phyloP scores from a whole-genome alignment of 2,888 invertebrate genomes.

The Erebia palarica region DNA sequence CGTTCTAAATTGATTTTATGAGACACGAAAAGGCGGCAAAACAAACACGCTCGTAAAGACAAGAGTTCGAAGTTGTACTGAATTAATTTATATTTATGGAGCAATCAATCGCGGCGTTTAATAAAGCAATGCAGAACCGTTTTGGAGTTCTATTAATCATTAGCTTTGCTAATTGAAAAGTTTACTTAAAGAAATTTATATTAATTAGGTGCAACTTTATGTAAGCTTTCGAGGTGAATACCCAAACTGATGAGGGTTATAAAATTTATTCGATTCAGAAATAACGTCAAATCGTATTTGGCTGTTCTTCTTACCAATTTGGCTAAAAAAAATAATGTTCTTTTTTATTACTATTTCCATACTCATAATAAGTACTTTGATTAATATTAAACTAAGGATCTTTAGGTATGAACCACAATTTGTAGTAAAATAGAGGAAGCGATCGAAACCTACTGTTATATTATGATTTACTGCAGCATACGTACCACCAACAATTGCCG shows the following conservation, averaged over 20 bases:
- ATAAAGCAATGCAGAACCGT: neutral
- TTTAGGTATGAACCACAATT: no score
- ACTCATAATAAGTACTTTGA: no score
- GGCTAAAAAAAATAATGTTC: no score
- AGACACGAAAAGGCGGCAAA: constrained; percentile 35
- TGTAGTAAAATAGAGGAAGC: no score
- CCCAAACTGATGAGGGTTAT: neutral
- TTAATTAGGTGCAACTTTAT: neutral
- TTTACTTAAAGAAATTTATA: constrained; percentile 13
- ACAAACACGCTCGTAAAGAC: constrained; percentile 35
- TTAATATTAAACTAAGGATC: no score
- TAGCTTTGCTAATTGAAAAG: constrained; percentile 19
- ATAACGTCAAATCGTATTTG: no score
- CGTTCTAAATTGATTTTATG: constrained; percentile 39
- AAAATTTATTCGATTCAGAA: neutral
- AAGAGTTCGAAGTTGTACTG: constrained; percentile 18
- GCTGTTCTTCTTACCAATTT: no score
- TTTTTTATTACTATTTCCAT: no score
- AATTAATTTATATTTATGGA: constrained; percentile 29
- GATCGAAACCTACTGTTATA: no score
- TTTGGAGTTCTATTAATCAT: constrained; percentile 14
- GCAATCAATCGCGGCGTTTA: constrained; percentile 9
- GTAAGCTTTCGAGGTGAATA: neutral
- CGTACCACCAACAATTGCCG: no score
- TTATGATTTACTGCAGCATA: no score